Conservation (phyloP, 1,140 invertebrate species). For the Trachymyrmex septentrionalis region DNA sequence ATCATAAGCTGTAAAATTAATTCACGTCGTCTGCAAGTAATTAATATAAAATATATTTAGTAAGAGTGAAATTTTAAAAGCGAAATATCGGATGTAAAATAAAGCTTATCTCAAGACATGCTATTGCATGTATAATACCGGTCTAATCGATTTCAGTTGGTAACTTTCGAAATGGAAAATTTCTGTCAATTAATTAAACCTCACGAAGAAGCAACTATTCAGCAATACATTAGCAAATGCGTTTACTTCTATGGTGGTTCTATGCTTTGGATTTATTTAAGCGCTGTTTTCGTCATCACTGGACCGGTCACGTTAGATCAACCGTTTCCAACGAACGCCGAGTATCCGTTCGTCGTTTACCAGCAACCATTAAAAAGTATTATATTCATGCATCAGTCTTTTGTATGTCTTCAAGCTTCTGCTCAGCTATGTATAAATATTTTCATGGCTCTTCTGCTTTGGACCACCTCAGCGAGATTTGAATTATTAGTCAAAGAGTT, state of each 20-base stretch:
- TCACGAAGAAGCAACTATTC: background rate
- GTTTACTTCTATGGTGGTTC: conserved; percentile 57
- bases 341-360: conserved; percentile 53
- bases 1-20: conserved; percentile 13
- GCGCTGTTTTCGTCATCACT: conserved; percentile 60
- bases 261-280: conserved; percentile 64
- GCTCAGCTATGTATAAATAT: background rate
- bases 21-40: conserved; percentile 36
- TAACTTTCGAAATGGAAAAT: conserved; percentile 45
- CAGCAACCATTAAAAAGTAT: conserved; percentile 17
- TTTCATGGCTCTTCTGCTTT: conserved; percentile 35
- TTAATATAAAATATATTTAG: conserved; percentile 6
- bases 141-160: conserved; percentile 10
- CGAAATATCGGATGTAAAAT: background rate
- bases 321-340: conserved; percentile 23
- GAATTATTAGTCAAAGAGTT: conserved; percentile 33
- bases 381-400: conserved; percentile 27
- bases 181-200: conserved; percentile 33
- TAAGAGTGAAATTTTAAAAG: background rate
- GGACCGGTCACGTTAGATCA: conserved; percentile 65
- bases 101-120: background rate
- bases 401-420: background rate
- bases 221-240: conserved; percentile 17
- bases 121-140: background rate
- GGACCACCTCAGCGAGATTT: conserved; percentile 47